Base-by-base conservation (phyloP, 2,113 vertebrate genomes). In the Bombycilla garrulus region DNA sequence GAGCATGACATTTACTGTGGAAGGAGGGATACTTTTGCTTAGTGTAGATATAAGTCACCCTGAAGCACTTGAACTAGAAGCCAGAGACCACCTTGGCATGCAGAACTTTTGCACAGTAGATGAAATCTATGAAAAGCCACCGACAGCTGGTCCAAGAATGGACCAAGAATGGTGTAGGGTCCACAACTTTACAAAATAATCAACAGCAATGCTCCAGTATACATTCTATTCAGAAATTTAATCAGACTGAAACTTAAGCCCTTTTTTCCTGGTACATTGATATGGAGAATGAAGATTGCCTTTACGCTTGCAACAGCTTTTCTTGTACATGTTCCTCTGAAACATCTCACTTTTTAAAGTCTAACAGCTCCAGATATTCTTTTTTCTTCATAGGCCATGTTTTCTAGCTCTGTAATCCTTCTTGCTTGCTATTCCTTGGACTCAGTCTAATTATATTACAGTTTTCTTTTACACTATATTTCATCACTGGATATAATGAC, bases 1-100 rank as follows among this genome's bases (percentile, higher is more conserved):
- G 10, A 6, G 48, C 1, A 3, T 5, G 15, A 7, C 15, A 38
- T 5, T 61, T 38, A 19, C 5, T 62, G 4, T 25, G 18, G 44
- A 66, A 47, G 2, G 11, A 3, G 1, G 4, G 4, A 62, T 42
- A 14, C 4, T 4, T 83, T 83, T 60, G 4, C 6, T 67, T 21
- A 51, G 7, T 9, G 10, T 36, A 40, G 4, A 17, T 16, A 6
- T 36, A 4, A 40, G 47, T 35, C 3, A 35, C 9, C 7, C 40
- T 31, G 67, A 70, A 77, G 10, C 15, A 24, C 36, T 40, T 23
- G 3, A 61, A 13, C 20, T 57, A 23, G 51, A 66, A 90, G 11
- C 3, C 20, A 87, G 28, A 29, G 22, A 81, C 11, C 1, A 15
- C 3, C 16, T 7, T 44, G n/a, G 71, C 24, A 11, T 10, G 3